Percentiles rank a stretch among this genome's conserved stretches.
These are phyloP conservation scores for Tetheella fluctuosa DNA, from an alignment of 2,888 invertebrate genomes.

Conservation along the genomic window DNA sequence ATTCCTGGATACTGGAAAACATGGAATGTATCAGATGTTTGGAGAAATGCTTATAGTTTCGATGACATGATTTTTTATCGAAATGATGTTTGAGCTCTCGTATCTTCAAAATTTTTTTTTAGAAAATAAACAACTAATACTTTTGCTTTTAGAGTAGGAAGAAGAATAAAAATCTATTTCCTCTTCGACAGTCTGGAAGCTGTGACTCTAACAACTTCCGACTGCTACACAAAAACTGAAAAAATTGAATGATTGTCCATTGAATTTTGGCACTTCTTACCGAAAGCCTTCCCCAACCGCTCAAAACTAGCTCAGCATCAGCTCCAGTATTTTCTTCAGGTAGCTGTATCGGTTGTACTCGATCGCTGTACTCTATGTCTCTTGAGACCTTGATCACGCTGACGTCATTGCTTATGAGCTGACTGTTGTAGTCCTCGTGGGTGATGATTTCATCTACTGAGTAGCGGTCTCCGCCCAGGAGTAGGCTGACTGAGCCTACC, in stretches of 20 bases:
- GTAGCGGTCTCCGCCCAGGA: slow-evolving; percentile 67
- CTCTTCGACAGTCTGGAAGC: too few species aligned
- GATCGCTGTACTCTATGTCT: slow-evolving; percentile 58
- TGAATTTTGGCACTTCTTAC: too few species aligned
- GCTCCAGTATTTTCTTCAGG: slow-evolving; percentile 57
- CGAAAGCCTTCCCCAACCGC: slow-evolving; percentile 78
- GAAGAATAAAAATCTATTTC: too few species aligned
- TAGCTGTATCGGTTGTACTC: slow-evolving; percentile 62
- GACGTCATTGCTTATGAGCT: slow-evolving; percentile 69
- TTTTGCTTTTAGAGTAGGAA: too few species aligned
- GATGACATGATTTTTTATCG: too few species aligned
- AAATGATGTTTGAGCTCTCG: too few species aligned
- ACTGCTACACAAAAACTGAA: too few species aligned
- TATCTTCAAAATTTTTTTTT: too few species aligned
- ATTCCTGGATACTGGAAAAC: slow-evolving; percentile 79
- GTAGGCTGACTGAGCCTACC: slow-evolving; percentile 76
- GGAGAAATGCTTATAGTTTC: not conserved
- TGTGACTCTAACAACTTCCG: too few species aligned
- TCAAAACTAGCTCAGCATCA: slow-evolving; percentile 60
- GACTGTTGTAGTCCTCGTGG: slow-evolving; percentile 69
- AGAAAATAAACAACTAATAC: too few species aligned
- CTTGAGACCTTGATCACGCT: slow-evolving; percentile 63
- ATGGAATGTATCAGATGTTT: not conserved
- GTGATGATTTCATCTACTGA: slow-evolving; percentile 59
- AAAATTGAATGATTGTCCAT: too few species aligned